Conservation (phyloP, 2,888 invertebrate species). For the Hirtodrosophila trivittata region DNA sequence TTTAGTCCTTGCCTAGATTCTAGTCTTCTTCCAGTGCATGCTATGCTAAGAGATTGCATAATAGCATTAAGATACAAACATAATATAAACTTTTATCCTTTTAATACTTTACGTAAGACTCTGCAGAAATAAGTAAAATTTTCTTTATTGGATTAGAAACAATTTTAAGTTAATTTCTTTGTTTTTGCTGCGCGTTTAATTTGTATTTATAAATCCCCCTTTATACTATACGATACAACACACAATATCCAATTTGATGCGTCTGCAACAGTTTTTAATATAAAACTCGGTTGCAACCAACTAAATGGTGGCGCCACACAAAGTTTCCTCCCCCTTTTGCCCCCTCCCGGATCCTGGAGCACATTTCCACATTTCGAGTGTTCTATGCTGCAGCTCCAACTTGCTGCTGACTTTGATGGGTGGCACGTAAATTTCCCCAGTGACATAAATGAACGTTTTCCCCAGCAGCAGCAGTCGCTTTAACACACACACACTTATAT, state of each 20-base stretch:
- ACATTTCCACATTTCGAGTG: constrained; percentile 5
- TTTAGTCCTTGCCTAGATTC: no score
- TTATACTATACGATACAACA: no score
- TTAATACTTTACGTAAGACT: no score
- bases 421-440: constrained; percentile 68
- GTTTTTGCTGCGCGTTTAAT: neutral
- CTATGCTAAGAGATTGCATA: no score
- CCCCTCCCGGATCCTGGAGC: neutral
- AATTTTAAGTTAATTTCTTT: neutral
- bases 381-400: constrained; percentile 24
- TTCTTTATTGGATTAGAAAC: no score
- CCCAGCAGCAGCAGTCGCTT: constrained; percentile 20
- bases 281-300: constrained; percentile 30
- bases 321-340: constrained; percentile 8
- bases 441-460: constrained; percentile 62
- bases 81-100: no score
- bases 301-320: constrained; percentile 20
- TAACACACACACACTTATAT: constrained; percentile 5
- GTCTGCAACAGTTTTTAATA: constrained; percentile 25
- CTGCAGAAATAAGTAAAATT: no score
- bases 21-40: no score
- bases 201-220: constrained; percentile 1
- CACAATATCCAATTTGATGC: no score
- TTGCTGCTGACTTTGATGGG: constrained; percentile 60
- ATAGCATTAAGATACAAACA: no score